phyloP scores from a whole-genome alignment of 2,113 vertebrate species.

The Phaethornis superciliosus region DNA sequence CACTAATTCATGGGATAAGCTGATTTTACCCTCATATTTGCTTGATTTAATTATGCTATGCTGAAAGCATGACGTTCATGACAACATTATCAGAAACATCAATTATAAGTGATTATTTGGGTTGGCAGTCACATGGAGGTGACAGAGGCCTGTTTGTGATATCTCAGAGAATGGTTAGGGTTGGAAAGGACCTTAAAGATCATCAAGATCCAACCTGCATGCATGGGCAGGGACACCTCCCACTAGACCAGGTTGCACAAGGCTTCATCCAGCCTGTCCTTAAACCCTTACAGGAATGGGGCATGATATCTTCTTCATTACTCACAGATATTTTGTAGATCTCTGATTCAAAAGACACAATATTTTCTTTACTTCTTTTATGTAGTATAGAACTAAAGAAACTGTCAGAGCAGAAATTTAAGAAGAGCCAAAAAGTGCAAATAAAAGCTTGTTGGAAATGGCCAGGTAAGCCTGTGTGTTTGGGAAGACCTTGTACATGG shows the following conservation, averaged over 20 bases:
- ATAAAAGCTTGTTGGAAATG: background rate
- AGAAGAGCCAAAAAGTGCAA: background rate
- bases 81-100: background rate
- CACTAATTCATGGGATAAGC: background rate
- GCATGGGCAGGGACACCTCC: no score
- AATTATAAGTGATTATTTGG: background rate
- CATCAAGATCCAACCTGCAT: no score
- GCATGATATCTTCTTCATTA: background rate
- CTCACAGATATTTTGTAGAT: background rate
- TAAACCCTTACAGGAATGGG: no score
- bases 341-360: background rate
- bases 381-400: background rate
- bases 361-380: background rate
- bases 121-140: background rate
- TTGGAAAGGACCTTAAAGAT: no score
- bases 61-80: background rate
- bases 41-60: background rate
- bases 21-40: background rate
- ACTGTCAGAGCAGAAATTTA: background rate
- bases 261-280: no score
- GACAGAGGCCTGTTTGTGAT: background rate
- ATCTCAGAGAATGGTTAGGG: background rate
- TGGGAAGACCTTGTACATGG: background rate
- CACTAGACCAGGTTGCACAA: no score
- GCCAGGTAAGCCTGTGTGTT: background rate